Evolutionary conservation across 53 echinoderm and acorn worm species (phyloP).

Genomic region (Mesocentrotus franciscanus): DNA sequence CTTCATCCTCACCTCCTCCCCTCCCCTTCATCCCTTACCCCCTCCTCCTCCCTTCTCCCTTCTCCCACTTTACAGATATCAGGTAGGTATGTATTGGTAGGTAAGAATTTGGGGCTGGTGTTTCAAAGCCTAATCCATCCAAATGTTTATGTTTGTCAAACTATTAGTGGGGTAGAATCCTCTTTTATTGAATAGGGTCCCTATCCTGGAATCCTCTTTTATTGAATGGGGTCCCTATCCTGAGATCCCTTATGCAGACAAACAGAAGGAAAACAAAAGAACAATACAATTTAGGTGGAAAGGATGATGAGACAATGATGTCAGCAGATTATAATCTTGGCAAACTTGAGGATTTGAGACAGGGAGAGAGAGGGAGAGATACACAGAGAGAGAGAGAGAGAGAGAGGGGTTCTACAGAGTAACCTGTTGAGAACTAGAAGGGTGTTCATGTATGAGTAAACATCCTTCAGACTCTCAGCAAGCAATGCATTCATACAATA

Average conservation of each 20-base stretch:
- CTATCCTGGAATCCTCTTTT: constrained; percentile 44
- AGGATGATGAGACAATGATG: constrained; percentile 32
- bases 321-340: background rate
- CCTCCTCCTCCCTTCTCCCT: background rate
- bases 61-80: background rate
- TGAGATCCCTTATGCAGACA: constrained; percentile 19
- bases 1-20: background rate
- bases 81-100: background rate
- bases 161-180: constrained; percentile 31
- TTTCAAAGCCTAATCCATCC: background rate
- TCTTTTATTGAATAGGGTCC: constrained; percentile 24
- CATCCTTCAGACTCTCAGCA: background rate
- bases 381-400: background rate
- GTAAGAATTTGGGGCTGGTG: background rate
- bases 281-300: background rate
- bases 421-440: background rate
- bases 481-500: background rate
- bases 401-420: background rate
- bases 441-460: background rate
- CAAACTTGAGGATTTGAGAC: background rate
- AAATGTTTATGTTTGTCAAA: constrained; percentile 58
- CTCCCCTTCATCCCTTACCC: background rate
- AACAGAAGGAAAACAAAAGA: background rate
- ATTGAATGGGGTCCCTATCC: constrained; percentile 20
- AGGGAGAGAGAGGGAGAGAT: background rate